A percentile compares a stretch with the other conserved stretches of the same genome.
These are phyloP conservation scores for Machimus rusticus DNA, from an alignment of 2,888 invertebrate species.

Conservation along the genomic window DNA sequence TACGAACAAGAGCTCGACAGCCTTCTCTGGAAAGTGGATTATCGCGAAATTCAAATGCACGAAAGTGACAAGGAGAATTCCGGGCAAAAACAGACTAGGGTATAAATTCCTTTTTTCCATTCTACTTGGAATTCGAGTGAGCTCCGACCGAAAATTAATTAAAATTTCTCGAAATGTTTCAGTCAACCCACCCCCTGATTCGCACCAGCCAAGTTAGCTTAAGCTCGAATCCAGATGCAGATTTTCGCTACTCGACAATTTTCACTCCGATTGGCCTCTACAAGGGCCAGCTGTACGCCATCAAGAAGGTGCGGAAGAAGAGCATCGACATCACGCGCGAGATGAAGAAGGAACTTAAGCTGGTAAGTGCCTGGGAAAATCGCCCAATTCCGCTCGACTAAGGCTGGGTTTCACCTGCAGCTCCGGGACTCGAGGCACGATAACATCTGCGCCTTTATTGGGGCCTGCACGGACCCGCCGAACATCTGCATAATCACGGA, in stretches of 20 bases:
- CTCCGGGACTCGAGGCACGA: constrained; percentile 90
- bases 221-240: constrained; percentile 90
- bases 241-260: constrained; percentile 88
- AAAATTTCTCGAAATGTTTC: not conserved
- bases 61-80: constrained; percentile 66
- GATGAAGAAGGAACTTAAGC: constrained; percentile 92
- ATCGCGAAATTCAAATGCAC: constrained; percentile 82
- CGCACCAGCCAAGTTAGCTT: constrained; percentile 89
- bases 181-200: constrained; percentile 67
- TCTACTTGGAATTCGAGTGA: not conserved
- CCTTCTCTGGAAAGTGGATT: constrained; percentile 93
- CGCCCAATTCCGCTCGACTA: not conserved
- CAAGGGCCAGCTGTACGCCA: constrained; percentile 84
- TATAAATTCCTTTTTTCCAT: constrained; percentile 48
- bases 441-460: constrained; percentile 90
- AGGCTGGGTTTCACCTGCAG: constrained; percentile 65
- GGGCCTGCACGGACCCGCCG: constrained; percentile 90
- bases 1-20: constrained; percentile 94
- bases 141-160: not conserved
- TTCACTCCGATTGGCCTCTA: constrained; percentile 91
- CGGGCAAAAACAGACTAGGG: constrained; percentile 60
- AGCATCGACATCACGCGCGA: constrained; percentile 87
- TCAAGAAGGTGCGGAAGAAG: constrained; percentile 84
- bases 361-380: constrained; percentile 67
- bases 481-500: constrained; percentile 89